Evolutionary conservation across 2,797 vertebrate genomes (phyloP).

Genomic region (Ptychadena robeensis): DNA sequence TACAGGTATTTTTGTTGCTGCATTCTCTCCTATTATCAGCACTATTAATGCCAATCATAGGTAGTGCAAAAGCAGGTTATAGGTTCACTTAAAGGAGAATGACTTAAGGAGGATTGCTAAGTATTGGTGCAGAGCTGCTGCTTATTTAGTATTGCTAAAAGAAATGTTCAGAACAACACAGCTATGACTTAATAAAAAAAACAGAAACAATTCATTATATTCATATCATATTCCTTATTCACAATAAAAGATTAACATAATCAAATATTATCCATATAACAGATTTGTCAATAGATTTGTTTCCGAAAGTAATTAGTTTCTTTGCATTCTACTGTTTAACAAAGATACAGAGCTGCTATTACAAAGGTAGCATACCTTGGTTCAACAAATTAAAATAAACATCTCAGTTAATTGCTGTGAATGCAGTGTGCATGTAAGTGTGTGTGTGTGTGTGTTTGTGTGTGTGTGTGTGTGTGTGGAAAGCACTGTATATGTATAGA

Average conservation of each 20-base stretch:
- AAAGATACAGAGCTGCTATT: not conserved
- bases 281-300: not conserved
- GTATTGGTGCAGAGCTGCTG: not conserved
- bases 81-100: too few species aligned
- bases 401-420: not conserved
- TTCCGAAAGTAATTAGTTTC: not conserved
- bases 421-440: not conserved
- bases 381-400: not conserved
- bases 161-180: not conserved
- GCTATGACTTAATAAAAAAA: not conserved
- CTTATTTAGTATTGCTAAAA: not conserved
- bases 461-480: too few species aligned
- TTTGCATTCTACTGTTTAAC: constrained; percentile 23
- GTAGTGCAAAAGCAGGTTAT: too few species aligned
- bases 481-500: too few species aligned
- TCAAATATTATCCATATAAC: not conserved
- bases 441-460: too few species aligned
- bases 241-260: not conserved
- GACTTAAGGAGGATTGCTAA: too few species aligned
- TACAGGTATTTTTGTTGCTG: too few species aligned
- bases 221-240: not conserved
- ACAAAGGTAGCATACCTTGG: not conserved
- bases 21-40: too few species aligned
- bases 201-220: too few species aligned
- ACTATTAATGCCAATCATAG: too few species aligned